A percentile compares a stretch with the other conserved stretches of the same genome.
Evolutionary conservation across 2,888 invertebrate genomes (phyloP).

Genomic region (Pilophorus perplexus): DNA sequence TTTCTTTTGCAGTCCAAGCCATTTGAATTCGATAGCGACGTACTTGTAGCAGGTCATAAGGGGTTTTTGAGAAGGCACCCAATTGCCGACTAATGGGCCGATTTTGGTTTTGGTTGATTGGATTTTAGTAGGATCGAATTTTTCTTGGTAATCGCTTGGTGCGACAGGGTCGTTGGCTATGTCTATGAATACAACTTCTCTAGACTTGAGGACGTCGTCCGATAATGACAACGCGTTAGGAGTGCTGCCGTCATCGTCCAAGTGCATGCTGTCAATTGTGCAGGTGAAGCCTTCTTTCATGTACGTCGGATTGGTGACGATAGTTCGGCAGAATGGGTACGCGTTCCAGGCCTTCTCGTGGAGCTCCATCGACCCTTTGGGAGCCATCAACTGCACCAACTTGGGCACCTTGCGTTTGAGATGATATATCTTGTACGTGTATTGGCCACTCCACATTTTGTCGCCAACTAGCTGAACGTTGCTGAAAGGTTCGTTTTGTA

Average conservation of each 20-base stretch:
- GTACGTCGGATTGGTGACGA: constrained; percentile 75
- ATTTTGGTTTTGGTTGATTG: constrained; percentile 89
- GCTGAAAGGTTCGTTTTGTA: constrained; percentile 96
- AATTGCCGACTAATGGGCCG: constrained; percentile 82
- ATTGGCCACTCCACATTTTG: constrained; percentile 82
- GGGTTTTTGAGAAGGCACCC: constrained; percentile 65
- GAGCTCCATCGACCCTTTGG: constrained; percentile 92
- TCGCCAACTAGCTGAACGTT: constrained; percentile 83
- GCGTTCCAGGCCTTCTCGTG: constrained; percentile 99
- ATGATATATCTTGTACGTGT: constrained; percentile 99
- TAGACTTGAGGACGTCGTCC: constrained; percentile 68
- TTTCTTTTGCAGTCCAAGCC: constrained; percentile 61
- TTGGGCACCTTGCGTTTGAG: constrained; percentile 88
- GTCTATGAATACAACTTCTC: constrained; percentile 89
- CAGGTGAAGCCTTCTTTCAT: constrained; percentile 96
- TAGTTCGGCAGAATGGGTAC: constrained; percentile 97
- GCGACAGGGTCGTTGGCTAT: constrained; percentile 83
- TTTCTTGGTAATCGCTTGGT: constrained; percentile 70
- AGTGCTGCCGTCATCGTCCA: constrained; percentile 78
- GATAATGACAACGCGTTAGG: constrained; percentile 89
- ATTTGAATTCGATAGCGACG: constrained; percentile 63
- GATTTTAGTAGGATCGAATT: constrained; percentile 82
- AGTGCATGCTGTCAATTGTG: constrained; percentile 92
- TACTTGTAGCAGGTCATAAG: constrained; percentile 66
- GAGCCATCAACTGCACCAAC: constrained; percentile 87